A percentile compares a stretch with the other conserved stretches of the same genome.
Evolutionary conservation across 2,113 vertebrate genomes (phyloP).

Genomic region (Cebidichthys violaceus): DNA sequence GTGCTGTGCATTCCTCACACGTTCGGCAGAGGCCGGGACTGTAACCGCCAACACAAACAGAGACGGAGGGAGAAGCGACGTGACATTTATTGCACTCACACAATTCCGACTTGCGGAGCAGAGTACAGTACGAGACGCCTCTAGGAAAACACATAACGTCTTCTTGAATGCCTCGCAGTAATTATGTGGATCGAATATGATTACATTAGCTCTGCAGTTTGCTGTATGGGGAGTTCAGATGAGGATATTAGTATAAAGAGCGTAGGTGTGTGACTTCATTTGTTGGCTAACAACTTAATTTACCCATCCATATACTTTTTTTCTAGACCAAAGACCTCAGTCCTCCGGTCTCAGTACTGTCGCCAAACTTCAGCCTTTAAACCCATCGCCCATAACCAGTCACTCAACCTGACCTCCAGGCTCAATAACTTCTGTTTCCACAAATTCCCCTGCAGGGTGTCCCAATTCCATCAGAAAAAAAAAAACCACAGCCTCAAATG

Average conservation of each 20-base stretch:
- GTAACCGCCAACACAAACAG: constrained; percentile 40
- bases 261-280: background rate
- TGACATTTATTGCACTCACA: constrained; percentile 46
- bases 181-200: constrained; percentile 9
- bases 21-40: constrained; percentile 48
- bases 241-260: constrained; percentile 15
- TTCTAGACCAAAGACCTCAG: background rate
- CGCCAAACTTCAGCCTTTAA: constrained; percentile 26
- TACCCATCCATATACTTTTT: constrained; percentile 12
- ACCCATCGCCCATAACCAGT: background rate
- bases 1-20: constrained; percentile 64
- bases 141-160: background rate
- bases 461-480: background rate
- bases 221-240: constrained; percentile 1
- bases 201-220: constrained; percentile 5
- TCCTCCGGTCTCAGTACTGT: background rate
- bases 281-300: background rate
- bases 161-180: constrained; percentile 5
- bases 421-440: constrained; percentile 13
- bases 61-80: constrained; percentile 23
- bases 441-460: background rate
- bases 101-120: constrained; percentile 12
- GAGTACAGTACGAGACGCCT: constrained; percentile 5
- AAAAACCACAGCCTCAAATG: background rate
- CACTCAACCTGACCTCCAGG: constrained; percentile 1